phyloP scores from a whole-genome alignment of 2,113 vertebrate genomes.

The Paedocypris sp. region DNA sequence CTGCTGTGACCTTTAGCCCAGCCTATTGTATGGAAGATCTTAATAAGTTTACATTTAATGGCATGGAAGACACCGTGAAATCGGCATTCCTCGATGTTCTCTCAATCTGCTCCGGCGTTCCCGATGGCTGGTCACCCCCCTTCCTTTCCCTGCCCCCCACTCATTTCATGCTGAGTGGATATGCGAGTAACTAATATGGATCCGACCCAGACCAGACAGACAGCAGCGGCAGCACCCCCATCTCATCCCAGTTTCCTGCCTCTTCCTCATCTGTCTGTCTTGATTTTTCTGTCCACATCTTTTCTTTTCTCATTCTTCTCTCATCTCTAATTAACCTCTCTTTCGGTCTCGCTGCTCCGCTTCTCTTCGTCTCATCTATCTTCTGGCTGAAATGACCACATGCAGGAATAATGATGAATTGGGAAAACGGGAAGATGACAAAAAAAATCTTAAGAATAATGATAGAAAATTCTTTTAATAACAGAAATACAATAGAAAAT shows the following conservation, averaged over 20 bases:
- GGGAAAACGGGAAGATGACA: not conserved
- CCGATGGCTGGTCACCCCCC: conserved; percentile 11
- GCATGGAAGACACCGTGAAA: not conserved
- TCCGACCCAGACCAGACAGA: conserved; percentile 38
- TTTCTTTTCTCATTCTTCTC: conserved; percentile 7
- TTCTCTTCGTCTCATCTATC: conserved; percentile 15
- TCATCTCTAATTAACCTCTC: not conserved
- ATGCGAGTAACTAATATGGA: conserved; percentile 37
- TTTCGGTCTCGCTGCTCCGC: not conserved
- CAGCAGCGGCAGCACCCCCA: conserved; percentile 27
- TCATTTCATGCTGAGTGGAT: conserved; percentile 28
- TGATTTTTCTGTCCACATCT: conserved; percentile 6
- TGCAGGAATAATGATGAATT: not conserved
- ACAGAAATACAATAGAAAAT: not conserved
- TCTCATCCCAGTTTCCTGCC: conserved; percentile 23
- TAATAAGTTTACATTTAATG: not conserved
- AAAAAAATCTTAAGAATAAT: not conserved
- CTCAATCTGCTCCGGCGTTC: not conserved
- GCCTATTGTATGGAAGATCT: not conserved
- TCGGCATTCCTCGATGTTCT: conserved; percentile 16
- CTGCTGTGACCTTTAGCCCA: not conserved
- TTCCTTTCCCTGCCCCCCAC: conserved; percentile 17
- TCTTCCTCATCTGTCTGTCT: conserved; percentile 20
- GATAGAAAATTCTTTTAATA: not conserved
- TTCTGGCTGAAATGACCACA: not conserved